Evolutionary conservation across 2,888 invertebrate species (phyloP), one percentile per base, ranked within the genome.

Genomic region (Galerucella calmariensis): DNA sequence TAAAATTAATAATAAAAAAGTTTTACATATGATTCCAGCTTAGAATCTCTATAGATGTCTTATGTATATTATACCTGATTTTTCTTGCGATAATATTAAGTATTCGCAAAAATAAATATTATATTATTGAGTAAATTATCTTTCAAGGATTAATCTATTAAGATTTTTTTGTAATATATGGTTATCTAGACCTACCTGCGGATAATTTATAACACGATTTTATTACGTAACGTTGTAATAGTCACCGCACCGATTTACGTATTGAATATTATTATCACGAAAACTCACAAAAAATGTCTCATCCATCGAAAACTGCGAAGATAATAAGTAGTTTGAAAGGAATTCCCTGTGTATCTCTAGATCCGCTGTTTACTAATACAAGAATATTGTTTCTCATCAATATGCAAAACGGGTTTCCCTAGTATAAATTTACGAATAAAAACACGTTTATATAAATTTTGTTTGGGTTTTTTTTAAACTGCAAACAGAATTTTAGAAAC

Each of bases 121-220:
- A 48, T 48, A 48, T 14, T 48, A 48, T 48, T 12, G 2, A 10
- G 16, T 16, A 2, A 16, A 20, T 16, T 27, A 61, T 11, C 16
- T 61, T 61, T 35, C 61, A 61, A 61, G 61, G 61, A 35, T 11
- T 6, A 61, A 35, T 35, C 61, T 20, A 59, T 20, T 24, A 59
- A 20, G 59, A 27, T 10, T 59, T 59, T 59, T 53, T 35, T 35
- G 35, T 53, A 53, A 53, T 53, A 53, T 53, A n/a, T 53, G 14
- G n/a, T 53, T 53, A 53, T 53, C 53, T 56, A 35, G 35, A 58
- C 20, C 10, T 2, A 35, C 61, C 35, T 61, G 61, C 24, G 12
- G 1, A 14, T 61, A 35, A 61, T 8, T 27, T 14, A 27, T 61
- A 12, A 61, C 27, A 61, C 35, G 27, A 35, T 35, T 61, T 12